These are phyloP conservation scores for Mythimna pallens DNA, from an alignment of 2,888 invertebrate species.

Conservation along the genomic window DNA sequence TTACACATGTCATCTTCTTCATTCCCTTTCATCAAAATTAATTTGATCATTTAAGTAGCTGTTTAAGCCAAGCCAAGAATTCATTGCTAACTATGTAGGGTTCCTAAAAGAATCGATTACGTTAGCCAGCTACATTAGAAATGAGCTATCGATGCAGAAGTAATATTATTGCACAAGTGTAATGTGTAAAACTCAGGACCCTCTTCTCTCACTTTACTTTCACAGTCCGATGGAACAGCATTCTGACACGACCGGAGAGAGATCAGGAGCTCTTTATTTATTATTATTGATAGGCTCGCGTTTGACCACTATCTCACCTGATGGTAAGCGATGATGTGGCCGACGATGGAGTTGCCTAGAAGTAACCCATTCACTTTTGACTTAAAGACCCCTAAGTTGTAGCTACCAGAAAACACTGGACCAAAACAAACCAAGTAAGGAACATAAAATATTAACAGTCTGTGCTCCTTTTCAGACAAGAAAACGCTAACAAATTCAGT, in stretches of 20 bases:
- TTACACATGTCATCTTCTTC: neutral
- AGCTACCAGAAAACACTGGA: no score
- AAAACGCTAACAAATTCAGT: neutral
- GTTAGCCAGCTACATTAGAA: no score
- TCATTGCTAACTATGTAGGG: neutral
- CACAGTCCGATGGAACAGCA: neutral
- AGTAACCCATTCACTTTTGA: no score
- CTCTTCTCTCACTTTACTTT: neutral
- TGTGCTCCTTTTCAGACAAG: neutral
- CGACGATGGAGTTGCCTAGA: no score
- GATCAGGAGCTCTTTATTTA: neutral
- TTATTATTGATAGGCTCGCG: no score
- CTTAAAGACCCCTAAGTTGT: no score
- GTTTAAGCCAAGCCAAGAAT: neutral
- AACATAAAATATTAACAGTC: slow-evolving; percentile 3
- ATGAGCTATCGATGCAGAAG: no score
- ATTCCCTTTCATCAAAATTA: neutral
- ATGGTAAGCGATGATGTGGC: no score
- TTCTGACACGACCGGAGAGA: neutral
- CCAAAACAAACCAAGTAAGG: no score
- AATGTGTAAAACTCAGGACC: neutral
- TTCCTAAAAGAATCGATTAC: no score
- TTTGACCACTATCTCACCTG: no score
- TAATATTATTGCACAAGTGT: no score
- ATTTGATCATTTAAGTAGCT: neutral